Conservation (phyloP, 1,140 invertebrate genomes). For the Leptinotarsa lineolata region DNA sequence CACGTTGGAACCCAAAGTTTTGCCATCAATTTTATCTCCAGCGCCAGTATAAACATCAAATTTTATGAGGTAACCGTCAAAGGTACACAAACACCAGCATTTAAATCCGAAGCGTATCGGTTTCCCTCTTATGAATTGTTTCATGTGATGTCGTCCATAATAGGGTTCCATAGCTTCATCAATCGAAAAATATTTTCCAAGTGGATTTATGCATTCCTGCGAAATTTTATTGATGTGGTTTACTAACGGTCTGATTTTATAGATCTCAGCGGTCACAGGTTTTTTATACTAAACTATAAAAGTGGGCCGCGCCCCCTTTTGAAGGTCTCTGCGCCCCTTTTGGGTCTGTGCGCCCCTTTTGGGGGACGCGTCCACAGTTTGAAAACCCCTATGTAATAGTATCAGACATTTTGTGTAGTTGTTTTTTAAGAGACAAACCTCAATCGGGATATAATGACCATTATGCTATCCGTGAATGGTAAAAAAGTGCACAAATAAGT, state of each 20-base stretch:
- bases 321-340: no score
- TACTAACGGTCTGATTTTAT: slow-evolving; percentile 24
- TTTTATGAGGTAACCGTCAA: slow-evolving; percentile 27
- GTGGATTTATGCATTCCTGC: slow-evolving; percentile 10
- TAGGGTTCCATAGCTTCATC: slow-evolving; percentile 43
- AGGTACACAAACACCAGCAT: slow-evolving; percentile 31
- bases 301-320: no score
- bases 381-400: no score
- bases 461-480: no score
- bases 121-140: slow-evolving; percentile 43
- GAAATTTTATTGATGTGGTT: slow-evolving; percentile 23
- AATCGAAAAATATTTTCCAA: slow-evolving; percentile 26
- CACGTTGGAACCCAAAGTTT: slow-evolving; percentile 27
- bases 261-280: no score
- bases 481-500: no score
- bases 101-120: slow-evolving; percentile 42
- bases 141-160: slow-evolving; percentile 36
- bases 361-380: no score
- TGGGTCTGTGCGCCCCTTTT: no score
- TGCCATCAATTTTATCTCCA: slow-evolving; percentile 27
- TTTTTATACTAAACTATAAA: no score
- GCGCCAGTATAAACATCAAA: slow-evolving; percentile 37
- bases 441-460: no score
- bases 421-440: no score
- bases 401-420: no score